Conservation (phyloP, 2,113 vertebrate species). For the Caracal caracal region DNA sequence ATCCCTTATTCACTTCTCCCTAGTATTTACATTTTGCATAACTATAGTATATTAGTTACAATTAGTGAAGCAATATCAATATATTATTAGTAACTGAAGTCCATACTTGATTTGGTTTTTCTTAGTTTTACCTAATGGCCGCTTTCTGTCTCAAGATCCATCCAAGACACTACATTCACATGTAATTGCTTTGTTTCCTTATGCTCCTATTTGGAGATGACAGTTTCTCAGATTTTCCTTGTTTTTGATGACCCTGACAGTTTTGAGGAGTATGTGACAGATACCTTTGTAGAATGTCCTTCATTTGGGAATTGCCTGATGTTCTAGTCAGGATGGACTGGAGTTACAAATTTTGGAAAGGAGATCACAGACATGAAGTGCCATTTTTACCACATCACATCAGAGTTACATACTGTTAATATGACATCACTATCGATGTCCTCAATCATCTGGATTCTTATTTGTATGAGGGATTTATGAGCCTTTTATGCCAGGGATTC, state of each 20-base stretch:
- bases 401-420: not conserved
- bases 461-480: not conserved
- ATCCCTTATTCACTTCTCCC: not conserved
- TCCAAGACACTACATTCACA: not conserved
- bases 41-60: not conserved
- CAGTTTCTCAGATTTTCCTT: not conserved
- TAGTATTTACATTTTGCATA: not conserved
- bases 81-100: not conserved
- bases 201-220: not conserved
- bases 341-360: not conserved
- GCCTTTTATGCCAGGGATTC: not conserved
- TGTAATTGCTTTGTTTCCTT: not conserved
- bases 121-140: not conserved
- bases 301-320: not conserved
- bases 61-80: not conserved
- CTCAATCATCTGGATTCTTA: not conserved
- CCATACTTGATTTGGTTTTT: not conserved
- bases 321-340: not conserved
- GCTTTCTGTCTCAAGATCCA: not conserved
- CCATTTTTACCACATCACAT: not conserved
- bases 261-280: not conserved
- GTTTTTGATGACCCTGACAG: not conserved
- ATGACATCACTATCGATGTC: not conserved
- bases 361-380: not conserved
- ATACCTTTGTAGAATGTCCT: not conserved